Evolutionary conservation across 2,797 vertebrate genomes (phyloP), one percentile per base, ranked within the genome.

Genomic region (Anguilla megastoma): DNA sequence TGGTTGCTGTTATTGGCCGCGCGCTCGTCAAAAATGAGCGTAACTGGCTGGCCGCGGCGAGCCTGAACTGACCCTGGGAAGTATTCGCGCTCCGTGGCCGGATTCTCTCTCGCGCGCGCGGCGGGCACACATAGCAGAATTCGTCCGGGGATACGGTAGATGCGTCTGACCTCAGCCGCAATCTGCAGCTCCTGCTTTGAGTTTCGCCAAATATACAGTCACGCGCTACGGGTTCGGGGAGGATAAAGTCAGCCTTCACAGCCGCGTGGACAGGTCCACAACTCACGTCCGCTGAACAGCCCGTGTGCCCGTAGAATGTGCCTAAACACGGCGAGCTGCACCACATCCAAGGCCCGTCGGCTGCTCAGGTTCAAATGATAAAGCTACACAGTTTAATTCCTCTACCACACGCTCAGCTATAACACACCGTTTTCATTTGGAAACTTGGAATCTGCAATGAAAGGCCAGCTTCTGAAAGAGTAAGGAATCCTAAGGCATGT

Each of bases 121-220:
- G 74, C 76, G 12, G 86, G 91, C 92, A 89, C 91, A 90, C 87
- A 79, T 89, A 88, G 76, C 91, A 92, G 30, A 50, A 69, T 76
- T 85, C 69, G 86, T 63, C 63, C 86, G 63, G 85, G 88, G 50
- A 88, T 89, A 66, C 63, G n/a, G 63, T 27, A 33, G 0, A 2
- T 80, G 41, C 3, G 54, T 84, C 3, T 27, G 71, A 74, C 66
- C 86, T 69, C 48, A 33, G 69, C 88, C 33, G 27, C 36, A 16
- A 10, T 82, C 45, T 50, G 41, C 16, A 8, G 2, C 2, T 41
- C 79, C 41, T 48, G 41, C 36, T 80, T 18, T 36, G 30, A 74
- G 30, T 82, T 82, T n/a, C 24, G 16, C 18, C 41, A 50, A 82
- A 82, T 33, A 50, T n/a, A 21, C 2, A 30, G 79, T 48, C 24